Conservation (phyloP, 2,888 invertebrate species). For the Bellardia pandia region DNA sequence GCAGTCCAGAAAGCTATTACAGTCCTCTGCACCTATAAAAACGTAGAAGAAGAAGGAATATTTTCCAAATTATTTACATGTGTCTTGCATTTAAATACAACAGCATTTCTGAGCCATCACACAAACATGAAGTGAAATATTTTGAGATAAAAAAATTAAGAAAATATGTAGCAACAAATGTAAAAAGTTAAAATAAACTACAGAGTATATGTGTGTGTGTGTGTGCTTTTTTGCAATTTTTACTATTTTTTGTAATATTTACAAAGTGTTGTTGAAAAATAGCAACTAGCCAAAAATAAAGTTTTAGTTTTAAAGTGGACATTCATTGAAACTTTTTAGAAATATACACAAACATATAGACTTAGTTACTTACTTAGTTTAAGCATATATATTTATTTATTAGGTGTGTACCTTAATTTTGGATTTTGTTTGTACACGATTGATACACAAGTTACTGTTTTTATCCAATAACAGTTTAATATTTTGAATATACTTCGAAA, state of each 20-base stretch:
- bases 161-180: not conserved
- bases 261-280: slow-evolving; percentile 54
- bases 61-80: no score
- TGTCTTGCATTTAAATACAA: not conserved
- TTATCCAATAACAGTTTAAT: no score
- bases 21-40: no score
- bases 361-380: slow-evolving; percentile 2
- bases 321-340: slow-evolving; percentile 52
- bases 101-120: not conserved
- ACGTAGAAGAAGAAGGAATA: no score
- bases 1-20: not conserved
- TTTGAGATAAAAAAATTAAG: not conserved
- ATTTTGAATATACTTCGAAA: no score
- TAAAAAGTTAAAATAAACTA: slow-evolving; percentile 38
- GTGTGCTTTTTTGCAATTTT: not conserved
- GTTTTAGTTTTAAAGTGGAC: slow-evolving; percentile 59
- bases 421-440: no score
- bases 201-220: no score
- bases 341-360: not conserved
- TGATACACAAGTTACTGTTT: no score
- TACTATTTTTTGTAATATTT: slow-evolving; percentile 53
- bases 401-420: not conserved
- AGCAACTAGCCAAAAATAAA: slow-evolving; percentile 32
- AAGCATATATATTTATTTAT: not conserved
- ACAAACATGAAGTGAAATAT: not conserved